A percentile compares a stretch with the other conserved stretches of the same genome.
These are phyloP conservation scores for Sycophaga agraensis DNA, from an alignment of 1,140 invertebrate genomes.

Conservation along the genomic window DNA sequence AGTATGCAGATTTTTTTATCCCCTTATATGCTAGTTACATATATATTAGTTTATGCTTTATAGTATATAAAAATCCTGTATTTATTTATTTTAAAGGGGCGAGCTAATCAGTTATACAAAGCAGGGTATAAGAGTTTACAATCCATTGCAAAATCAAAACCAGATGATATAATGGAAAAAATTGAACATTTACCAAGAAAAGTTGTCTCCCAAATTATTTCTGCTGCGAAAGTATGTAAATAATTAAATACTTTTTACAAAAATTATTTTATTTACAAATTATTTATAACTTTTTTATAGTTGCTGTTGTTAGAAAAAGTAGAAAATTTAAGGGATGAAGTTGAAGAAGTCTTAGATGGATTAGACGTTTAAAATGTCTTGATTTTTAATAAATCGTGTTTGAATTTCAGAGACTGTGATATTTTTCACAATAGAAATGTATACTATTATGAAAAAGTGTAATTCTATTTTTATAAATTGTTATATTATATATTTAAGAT, in stretches of 20 bases:
- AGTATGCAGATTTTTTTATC: conserved; percentile 51
- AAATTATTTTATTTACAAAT: conserved; percentile 1
- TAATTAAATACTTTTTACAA: background rate
- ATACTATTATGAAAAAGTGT: background rate
- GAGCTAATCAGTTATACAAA: conserved; percentile 79
- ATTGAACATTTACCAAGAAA: conserved; percentile 72
- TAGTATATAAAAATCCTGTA: background rate
- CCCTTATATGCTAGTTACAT: background rate
- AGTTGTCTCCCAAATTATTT: conserved; percentile 75
- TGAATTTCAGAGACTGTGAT: conserved; percentile 15
- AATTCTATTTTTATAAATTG: background rate
- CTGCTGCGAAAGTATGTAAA: conserved; percentile 74
- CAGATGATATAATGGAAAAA: conserved; percentile 63
- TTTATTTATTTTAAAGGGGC: conserved; percentile 58
- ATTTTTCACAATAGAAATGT: background rate
- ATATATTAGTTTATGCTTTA: conserved; percentile 1
- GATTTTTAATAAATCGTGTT: no score
- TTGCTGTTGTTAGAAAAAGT: conserved; percentile 76
- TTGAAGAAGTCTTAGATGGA: conserved; percentile 68
- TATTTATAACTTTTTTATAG: conserved; percentile 58
- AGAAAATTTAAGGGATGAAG: conserved; percentile 78
- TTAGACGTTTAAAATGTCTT: conserved; percentile 44
- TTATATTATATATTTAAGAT: no score
- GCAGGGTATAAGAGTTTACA: conserved; percentile 79
- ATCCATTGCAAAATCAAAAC: conserved; percentile 71